Percentiles rank a stretch among this genome's conserved stretches.
These are phyloP conservation scores for Sinodicranocentrus sp. DNA, from an alignment of 2,888 invertebrate species.

Conservation along the genomic window DNA sequence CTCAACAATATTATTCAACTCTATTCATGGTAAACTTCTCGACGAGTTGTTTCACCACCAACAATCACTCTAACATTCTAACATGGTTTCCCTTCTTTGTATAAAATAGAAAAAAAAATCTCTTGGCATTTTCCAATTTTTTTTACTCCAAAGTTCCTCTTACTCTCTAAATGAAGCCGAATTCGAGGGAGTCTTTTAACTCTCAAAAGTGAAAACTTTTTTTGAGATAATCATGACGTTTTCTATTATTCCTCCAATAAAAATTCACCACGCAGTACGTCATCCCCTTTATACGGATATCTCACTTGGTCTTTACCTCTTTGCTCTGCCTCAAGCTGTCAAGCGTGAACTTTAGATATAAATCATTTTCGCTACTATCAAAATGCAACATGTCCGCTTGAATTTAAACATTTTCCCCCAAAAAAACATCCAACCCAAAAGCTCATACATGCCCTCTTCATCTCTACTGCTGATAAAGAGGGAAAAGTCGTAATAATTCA, in stretches of 20 bases:
- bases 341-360: slow-evolving; percentile 40
- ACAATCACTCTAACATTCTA: no score
- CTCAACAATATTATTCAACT: no score
- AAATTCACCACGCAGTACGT: slow-evolving; percentile 26
- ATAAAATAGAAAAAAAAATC: background rate
- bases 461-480: slow-evolving; percentile 8
- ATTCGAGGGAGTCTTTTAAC: slow-evolving; percentile 23
- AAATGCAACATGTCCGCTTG: slow-evolving; percentile 35
- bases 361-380: slow-evolving; percentile 57
- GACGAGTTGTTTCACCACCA: no score
- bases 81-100: no score
- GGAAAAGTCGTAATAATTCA: slow-evolving; percentile 45
- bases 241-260: slow-evolving; percentile 51
- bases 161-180: background rate
- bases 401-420: slow-evolving; percentile 1
- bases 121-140: background rate
- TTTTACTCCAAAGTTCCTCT: no score
- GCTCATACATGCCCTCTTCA: background rate
- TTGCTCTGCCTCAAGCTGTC: slow-evolving; percentile 36
- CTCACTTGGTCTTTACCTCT: background rate
- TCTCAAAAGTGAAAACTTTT: slow-evolving; percentile 9
- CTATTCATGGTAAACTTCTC: no score
- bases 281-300: slow-evolving; percentile 22
- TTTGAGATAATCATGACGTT: slow-evolving; percentile 46
- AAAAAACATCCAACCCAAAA: no score